Base-by-base conservation (phyloP, 2,113 vertebrate species). In the Bubo scandiacus region DNA sequence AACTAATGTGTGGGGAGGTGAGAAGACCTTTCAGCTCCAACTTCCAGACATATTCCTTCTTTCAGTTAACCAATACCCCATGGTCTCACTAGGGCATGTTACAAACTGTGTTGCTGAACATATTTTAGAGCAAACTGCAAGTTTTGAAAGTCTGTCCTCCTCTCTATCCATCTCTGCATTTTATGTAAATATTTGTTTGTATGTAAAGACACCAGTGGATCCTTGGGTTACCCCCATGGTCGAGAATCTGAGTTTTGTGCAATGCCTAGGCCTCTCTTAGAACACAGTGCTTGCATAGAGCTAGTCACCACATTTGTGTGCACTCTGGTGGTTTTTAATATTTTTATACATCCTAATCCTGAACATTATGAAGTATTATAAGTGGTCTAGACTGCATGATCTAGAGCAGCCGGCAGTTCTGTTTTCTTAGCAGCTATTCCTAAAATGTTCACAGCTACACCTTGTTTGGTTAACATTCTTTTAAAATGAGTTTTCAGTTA, bases 141-240 rank as follows among this genome's bases (percentile, higher is more conserved):
- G 45, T 96, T 97, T 85, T 77, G 54, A 68, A 79, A 83, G 88
- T 87, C 88, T 88, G 85, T 90, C 90, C 82, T 94, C 77, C 86
- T 88, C 95, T 88, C 65, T 82, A 36, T 67, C 89, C 0, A 26
- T 96, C 91, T 92, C 84, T 66, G 49, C 91, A 88, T 97, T 96
- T 95, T 81, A 79, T 97, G 92, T 97, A 97, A 96, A 96, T 97
- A 96, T 42, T 91, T 92, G 63, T 97, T 96, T 95, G 93, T 97
- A 65, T 93, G 86, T 96, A 94, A 90, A 96, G 94, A 75, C 91
- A 95, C 84, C 92, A 93, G 90, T 95, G 94, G 95, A 62, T 83
- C 92, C 84, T 77, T 94, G 84, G 94, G 86, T 82, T 80, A 79
- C 36, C 72, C 84, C 84, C 90, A 73, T 0, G 10, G 85, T 79